Evolutionary conservation across 2,797 vertebrate genomes (phyloP), one percentile per base, ranked within the genome.

Genomic region (Pteropus rufus): DNA sequence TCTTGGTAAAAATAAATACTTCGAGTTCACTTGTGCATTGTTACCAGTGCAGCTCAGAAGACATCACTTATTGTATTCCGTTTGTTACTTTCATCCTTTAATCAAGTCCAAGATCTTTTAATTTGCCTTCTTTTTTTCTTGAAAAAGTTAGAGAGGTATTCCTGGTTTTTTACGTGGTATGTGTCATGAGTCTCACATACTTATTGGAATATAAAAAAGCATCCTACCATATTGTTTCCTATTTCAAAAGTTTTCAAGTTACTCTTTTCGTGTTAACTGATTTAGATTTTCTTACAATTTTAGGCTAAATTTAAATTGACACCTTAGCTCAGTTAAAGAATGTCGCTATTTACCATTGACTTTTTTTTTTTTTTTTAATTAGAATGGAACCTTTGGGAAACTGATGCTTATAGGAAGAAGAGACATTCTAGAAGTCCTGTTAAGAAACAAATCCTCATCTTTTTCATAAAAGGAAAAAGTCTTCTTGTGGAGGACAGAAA

Each of bases 281-380:
- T 72, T 94, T 80, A 87, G 15, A 44, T 86, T 92, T 94, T 93
- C 52, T 62, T 72, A 49, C 31, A 82, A 52, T 82, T 95, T 73
- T 91, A 91, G 19, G 24, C 26, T 72, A 86, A 94, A 92, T 62
- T 96, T 70, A 85, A 88, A 87, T 18, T 23, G 46, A 83, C 93
- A 83, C 10, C n/a, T 86, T 46, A 67, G 29, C 34, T 76, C 26
- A 87, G 15, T 8, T 76, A 60, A 89, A 95, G 62, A 95, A 88
- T 11, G 18, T 81, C 67, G 52, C 10, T 72, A 34, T 76, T 94
- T 21, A 70, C 18, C 12, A 1, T 36, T 73, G 24, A 67, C 5
- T 15, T 3, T 36, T 36, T 36, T 36, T 16, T 75, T 67, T 75
- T 67, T 65, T n/a, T 18, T 62, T 70, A 34, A 69, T 54, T 89